Base-by-base conservation (phyloP, 2,113 vertebrate species). In the Notiomystis cincta region DNA sequence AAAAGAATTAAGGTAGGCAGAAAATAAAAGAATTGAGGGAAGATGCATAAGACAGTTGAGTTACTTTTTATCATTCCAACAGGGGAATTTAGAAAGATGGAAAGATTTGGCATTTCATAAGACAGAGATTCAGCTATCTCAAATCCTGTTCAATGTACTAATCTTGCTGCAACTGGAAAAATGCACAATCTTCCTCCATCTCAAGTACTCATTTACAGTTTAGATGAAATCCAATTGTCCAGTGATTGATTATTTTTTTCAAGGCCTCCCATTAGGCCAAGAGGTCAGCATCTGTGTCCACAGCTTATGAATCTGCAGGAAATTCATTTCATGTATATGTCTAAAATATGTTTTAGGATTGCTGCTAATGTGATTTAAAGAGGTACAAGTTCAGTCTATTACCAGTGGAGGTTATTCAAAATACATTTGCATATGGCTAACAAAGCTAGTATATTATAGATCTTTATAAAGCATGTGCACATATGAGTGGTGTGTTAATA, bases 141-240 rank as follows among this genome's bases (percentile, higher is more conserved):
- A 73, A 25, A 51, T 87, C 60, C 22, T 64, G 13, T 58, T 37
- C n/a, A 58, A 37, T 51, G 45, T 35, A n/a, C 48, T 51, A 51
- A 40, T 66, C n/a, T 48, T 60, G 30, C 6, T 64, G 8, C 11
- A 24, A 51, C 22, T 35, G 30, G 31, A 78, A 87, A 50, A 87
- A 66, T 28, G 6, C 23, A 17, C 45, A 17, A 23, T 66, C 23
- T 40, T 11, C 37, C n/a, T 67, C 13, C 15, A 3, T 62, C 47
- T 54, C 0, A 0, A 71, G 30, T 45, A 20, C 14, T 73, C 3
- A 2, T 40, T 82, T 87, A 66, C 10, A 11, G 6, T 61, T 61
- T 77, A 67, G 19, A 50, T 50, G 30, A 56, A 67, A 38, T 57
- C 27, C 23, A 37, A 0, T 56, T 40, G 15, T 78, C 48, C 13